Evolutionary conservation across 2,797 vertebrate genomes (phyloP).

Genomic region (Erethizon dorsatum): DNA sequence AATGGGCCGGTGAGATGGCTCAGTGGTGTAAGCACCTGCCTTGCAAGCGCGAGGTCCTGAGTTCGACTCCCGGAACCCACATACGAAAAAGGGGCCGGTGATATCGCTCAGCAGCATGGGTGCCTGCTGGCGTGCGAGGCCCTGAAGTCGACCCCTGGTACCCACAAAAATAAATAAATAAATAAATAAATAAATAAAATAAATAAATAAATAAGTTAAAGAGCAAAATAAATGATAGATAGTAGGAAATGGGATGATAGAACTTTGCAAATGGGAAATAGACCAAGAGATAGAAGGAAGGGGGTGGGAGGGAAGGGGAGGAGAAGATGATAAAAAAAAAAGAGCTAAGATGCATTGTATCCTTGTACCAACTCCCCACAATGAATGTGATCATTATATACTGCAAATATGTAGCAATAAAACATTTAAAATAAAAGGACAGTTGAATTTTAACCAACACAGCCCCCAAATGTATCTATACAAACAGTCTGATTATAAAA

Average conservation of each 20-base stretch:
- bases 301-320: neutral
- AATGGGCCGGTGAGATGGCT: too few relatives aligned
- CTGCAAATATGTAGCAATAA: neutral
- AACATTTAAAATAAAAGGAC: neutral
- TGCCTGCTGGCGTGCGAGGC: too few relatives aligned
- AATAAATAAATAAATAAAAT: too few relatives aligned
- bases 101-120: too few relatives aligned
- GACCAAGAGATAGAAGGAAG: neutral
- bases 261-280: neutral
- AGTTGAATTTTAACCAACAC: neutral
- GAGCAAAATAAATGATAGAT: neutral
- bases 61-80: too few relatives aligned
- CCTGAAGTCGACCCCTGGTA: too few relatives aligned
- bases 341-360: neutral
- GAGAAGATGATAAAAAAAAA: neutral
- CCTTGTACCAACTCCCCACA: neutral
- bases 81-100: too few relatives aligned
- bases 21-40: too few relatives aligned
- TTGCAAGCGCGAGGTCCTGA: too few relatives aligned
- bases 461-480: neutral
- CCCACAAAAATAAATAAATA: too few relatives aligned
- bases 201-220: neutral
- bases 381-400: neutral
- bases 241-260: neutral
- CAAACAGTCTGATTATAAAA: neutral